These are phyloP conservation scores for Chaetodon trifasciatus DNA, from an alignment of 2,797 vertebrate genomes.

Conservation along the genomic window DNA sequence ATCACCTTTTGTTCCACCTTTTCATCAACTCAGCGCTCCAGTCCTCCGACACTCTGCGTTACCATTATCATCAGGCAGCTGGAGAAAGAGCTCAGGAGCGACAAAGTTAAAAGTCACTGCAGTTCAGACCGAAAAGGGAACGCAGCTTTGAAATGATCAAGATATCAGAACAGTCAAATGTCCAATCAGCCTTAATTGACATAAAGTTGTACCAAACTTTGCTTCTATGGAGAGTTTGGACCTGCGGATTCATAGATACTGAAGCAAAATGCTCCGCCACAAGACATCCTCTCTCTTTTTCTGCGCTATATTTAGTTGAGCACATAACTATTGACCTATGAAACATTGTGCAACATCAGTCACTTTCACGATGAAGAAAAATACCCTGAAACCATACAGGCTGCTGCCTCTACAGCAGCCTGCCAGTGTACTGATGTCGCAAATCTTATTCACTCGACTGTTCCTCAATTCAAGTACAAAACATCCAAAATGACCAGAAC, in stretches of 20 bases:
- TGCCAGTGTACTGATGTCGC: background rate
- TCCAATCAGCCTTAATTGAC: background rate
- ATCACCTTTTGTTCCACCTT: slow-evolving; percentile 19
- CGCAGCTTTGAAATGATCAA: background rate
- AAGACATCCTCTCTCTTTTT: background rate
- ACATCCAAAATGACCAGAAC: slow-evolving; percentile 40
- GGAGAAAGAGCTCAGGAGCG: background rate
- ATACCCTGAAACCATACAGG: background rate
- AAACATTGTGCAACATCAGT: slow-evolving; percentile 34
- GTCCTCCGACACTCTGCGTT: background rate
- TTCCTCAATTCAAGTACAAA: slow-evolving; percentile 44
- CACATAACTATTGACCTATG: slow-evolving; percentile 15
- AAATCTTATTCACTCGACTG: slow-evolving; percentile 24
- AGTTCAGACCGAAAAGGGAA: background rate
- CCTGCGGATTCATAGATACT: background rate
- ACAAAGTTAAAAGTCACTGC: background rate
- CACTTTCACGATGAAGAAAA: slow-evolving; percentile 18
- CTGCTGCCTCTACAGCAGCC: background rate
- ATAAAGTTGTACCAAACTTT: background rate
- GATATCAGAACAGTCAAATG: background rate
- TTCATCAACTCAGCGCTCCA: slow-evolving; percentile 1
- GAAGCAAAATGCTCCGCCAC: background rate
- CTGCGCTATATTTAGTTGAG: slow-evolving; percentile 11
- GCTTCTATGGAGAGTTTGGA: background rate
- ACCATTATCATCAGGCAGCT: background rate